Evolutionary conservation across 2,797 vertebrate species (phyloP).

Genomic region (Cichlasoma orientale): DNA sequence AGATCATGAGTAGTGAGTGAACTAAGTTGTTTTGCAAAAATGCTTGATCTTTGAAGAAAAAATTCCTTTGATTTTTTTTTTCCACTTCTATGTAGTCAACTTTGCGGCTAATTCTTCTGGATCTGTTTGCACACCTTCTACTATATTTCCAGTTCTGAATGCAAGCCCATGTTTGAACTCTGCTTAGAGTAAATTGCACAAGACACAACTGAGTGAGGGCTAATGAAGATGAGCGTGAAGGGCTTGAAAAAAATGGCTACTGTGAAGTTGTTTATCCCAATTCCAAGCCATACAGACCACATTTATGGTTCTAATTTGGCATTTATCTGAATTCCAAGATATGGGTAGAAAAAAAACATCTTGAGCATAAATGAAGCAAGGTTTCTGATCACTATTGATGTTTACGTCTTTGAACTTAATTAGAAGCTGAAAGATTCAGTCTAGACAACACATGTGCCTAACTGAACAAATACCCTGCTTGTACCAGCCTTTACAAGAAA

Average conservation of each 20-base stretch:
- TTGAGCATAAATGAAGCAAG: neutral
- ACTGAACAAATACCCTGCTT: neutral
- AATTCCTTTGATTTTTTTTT: neutral
- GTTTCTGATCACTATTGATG: neutral
- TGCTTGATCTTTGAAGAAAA: slow-evolving; percentile 1
- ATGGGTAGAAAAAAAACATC: neutral
- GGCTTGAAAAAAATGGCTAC: neutral
- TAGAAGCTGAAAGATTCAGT: too few relatives aligned
- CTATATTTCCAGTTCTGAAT: neutral
- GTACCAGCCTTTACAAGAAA: neutral
- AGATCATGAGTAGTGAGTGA: neutral
- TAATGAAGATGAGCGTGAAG: neutral
- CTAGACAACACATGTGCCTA: too few relatives aligned
- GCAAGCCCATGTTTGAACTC: neutral
- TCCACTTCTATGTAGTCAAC: neutral
- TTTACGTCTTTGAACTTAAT: neutral
- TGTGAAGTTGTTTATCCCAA: neutral
- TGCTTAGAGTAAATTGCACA: neutral
- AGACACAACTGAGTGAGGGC: neutral
- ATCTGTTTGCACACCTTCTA: neutral
- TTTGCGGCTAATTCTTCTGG: neutral
- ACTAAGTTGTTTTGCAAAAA: neutral
- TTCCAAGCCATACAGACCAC: neutral
- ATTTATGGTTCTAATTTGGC: neutral
- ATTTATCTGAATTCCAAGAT: neutral